Evolutionary conservation across 2,888 invertebrate genomes (phyloP).

Genomic region (Camptogramma bilineatum): DNA sequence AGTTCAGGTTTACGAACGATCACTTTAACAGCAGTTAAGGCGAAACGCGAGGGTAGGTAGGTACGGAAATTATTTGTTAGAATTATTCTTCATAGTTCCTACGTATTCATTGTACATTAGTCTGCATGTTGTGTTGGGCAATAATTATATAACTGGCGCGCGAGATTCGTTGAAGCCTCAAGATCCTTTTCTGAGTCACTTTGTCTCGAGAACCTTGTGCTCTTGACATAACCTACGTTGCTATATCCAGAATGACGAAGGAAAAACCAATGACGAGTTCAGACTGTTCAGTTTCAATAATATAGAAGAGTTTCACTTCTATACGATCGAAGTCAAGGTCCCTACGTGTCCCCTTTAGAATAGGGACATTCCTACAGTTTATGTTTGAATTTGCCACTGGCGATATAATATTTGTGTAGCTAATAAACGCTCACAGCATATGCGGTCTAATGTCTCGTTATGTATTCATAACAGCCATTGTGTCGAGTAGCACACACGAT

Average conservation of each 20-base stretch:
- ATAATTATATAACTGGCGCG: neutral
- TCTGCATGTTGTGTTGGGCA: too few relatives aligned
- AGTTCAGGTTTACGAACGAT: constrained; percentile 65
- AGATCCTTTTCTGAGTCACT: neutral
- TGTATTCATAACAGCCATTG: constrained; percentile 78
- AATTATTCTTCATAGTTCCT: neutral
- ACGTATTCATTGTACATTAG: neutral
- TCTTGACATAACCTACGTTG: neutral
- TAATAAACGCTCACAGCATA: constrained; percentile 72
- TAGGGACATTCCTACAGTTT: constrained; percentile 42
- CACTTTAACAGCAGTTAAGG: constrained; percentile 61
- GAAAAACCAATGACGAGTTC: neutral
- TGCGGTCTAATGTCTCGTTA: constrained; percentile 76
- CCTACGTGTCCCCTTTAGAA: constrained; percentile 2
- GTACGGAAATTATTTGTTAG: neutral
- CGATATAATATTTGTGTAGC: constrained; percentile 67
- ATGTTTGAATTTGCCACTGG: constrained; percentile 54
- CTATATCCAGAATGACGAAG: neutral
- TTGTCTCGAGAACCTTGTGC: neutral
- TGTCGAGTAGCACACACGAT: constrained; percentile 68
- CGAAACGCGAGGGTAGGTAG: constrained; percentile 9
- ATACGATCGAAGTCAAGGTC: neutral
- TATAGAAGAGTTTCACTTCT: neutral
- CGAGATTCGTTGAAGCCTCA: neutral
- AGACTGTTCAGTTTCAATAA: neutral